Evolutionary conservation across 2,797 vertebrate species (phyloP).

Genomic region (Rachycentron canadum): DNA sequence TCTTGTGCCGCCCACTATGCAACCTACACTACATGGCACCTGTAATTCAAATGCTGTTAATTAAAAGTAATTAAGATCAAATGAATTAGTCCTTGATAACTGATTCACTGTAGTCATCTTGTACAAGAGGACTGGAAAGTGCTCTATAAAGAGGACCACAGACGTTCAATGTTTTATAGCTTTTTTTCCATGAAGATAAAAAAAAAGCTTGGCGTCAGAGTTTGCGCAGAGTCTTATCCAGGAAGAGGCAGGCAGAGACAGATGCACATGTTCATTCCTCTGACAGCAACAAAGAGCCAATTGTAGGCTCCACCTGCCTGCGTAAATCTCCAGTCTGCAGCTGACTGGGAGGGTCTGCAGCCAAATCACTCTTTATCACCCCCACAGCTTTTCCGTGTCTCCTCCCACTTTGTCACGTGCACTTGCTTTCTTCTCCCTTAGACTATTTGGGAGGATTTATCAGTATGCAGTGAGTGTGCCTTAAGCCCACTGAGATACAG

Average conservation of each 20-base stretch:
- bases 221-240: slow-evolving; percentile 61
- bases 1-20: slow-evolving; percentile 46
- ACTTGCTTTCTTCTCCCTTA: slow-evolving; percentile 58
- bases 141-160: slow-evolving; percentile 33
- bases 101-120: slow-evolving; percentile 31
- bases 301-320: slow-evolving; percentile 85
- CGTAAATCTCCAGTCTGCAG: slow-evolving; percentile 70
- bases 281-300: slow-evolving; percentile 83
- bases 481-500: slow-evolving; percentile 57
- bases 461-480: slow-evolving; percentile 67
- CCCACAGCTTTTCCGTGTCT: slow-evolving; percentile 56
- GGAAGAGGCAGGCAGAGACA: slow-evolving; percentile 74
- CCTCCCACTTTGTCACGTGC: slow-evolving; percentile 78
- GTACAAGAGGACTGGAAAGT: slow-evolving; percentile 17
- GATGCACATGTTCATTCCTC: slow-evolving; percentile 82
- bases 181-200: slow-evolving; percentile 64
- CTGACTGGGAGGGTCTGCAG: slow-evolving; percentile 77
- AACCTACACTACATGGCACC: slow-evolving; percentile 11
- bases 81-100: background rate
- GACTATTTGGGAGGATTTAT: slow-evolving; percentile 73
- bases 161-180: slow-evolving; percentile 54
- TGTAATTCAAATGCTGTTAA: no score
- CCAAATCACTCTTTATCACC: slow-evolving; percentile 68
- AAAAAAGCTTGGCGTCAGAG: slow-evolving; percentile 65
- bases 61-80: slow-evolving; percentile 19